Evolutionary conservation across 2,888 invertebrate genomes (phyloP).

Genomic region (Cosmopolites sordidus): DNA sequence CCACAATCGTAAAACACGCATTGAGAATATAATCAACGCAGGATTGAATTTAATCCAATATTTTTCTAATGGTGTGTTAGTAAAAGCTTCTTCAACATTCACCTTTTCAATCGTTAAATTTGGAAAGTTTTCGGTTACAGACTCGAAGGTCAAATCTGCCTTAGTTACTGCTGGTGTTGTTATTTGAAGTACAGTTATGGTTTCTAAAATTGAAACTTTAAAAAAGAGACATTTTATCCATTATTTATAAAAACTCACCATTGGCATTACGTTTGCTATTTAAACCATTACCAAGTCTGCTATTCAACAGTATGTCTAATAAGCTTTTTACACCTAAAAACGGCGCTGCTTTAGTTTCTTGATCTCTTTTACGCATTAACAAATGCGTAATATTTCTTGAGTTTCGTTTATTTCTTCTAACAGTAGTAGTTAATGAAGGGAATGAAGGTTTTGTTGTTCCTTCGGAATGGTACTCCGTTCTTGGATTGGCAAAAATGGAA

Average conservation of each 20-base stretch:
- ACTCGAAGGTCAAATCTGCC: constrained; percentile 18
- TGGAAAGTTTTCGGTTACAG: constrained; percentile 37
- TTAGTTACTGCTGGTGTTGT: constrained; percentile 12
- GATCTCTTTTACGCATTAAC: constrained; percentile 8
- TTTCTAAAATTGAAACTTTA: constrained; percentile 4
- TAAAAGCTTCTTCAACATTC: constrained; percentile 49
- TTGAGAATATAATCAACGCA: constrained; percentile 51
- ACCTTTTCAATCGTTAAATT: constrained; percentile 50
- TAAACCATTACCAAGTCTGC: constrained; percentile 2
- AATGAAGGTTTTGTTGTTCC: not conserved
- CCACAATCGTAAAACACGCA: constrained; percentile 54
- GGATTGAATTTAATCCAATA: constrained; percentile 52
- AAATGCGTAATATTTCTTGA: not conserved
- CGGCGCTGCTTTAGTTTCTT: not conserved
- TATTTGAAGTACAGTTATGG: not conserved
- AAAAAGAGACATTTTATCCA: not conserved
- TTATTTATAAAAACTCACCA: constrained; percentile 1
- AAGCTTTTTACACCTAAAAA: constrained; percentile 17
- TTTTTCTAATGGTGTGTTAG: constrained; percentile 50
- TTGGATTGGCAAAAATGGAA: too few relatives aligned
- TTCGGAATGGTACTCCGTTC: too few relatives aligned
- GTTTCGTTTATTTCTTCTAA: not conserved
- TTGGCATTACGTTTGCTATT: not conserved
- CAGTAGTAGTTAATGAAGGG: not conserved
- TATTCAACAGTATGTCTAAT: constrained; percentile 19